Conservation (phyloP, 2,888 invertebrate genomes). For the Nomada fabriciana region DNA sequence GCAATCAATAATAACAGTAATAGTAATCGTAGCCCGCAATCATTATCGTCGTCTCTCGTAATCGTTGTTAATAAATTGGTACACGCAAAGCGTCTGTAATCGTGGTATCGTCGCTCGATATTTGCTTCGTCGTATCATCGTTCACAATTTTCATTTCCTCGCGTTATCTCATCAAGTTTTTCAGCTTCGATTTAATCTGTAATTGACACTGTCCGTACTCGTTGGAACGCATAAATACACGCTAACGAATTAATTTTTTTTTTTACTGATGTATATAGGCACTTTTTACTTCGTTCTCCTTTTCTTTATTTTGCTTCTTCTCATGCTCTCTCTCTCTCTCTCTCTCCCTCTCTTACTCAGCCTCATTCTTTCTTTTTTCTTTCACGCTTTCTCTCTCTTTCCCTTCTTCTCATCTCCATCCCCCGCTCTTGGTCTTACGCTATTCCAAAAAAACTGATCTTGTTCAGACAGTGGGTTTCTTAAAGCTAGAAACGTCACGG, state of each 20-base stretch:
- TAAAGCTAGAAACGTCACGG: slow-evolving; percentile 33
- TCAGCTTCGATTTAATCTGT: slow-evolving; percentile 58
- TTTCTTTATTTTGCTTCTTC: slow-evolving; percentile 16
- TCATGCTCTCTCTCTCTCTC: slow-evolving; percentile 12
- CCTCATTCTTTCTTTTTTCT: slow-evolving; percentile 20
- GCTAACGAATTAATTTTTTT: slow-evolving; percentile 67
- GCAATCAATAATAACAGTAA: slow-evolving; percentile 66
- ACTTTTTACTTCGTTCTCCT: slow-evolving; percentile 66
- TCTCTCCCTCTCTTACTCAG: neutral
- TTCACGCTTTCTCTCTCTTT: slow-evolving; percentile 4
- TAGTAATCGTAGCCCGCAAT: slow-evolving; percentile 65
- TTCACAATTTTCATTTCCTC: slow-evolving; percentile 34
- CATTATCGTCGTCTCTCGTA: slow-evolving; percentile 56
- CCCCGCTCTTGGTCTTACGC: slow-evolving; percentile 26
- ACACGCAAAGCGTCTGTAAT: slow-evolving; percentile 58
- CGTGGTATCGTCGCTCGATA: slow-evolving; percentile 58
- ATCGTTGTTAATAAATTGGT: slow-evolving; percentile 55
- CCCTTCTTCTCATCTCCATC: slow-evolving; percentile 23
- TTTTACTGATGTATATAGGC: slow-evolving; percentile 71
- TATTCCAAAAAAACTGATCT: slow-evolving; percentile 6
- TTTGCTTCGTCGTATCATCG: slow-evolving; percentile 53
- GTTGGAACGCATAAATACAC: slow-evolving; percentile 69
- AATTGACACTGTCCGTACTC: slow-evolving; percentile 75
- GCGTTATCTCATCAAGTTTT: neutral
- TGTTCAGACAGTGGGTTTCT: slow-evolving; percentile 15